These are phyloP conservation scores for Molothrus aeneus DNA, from an alignment of 2,797 vertebrate species.

Conservation along the genomic window DNA sequence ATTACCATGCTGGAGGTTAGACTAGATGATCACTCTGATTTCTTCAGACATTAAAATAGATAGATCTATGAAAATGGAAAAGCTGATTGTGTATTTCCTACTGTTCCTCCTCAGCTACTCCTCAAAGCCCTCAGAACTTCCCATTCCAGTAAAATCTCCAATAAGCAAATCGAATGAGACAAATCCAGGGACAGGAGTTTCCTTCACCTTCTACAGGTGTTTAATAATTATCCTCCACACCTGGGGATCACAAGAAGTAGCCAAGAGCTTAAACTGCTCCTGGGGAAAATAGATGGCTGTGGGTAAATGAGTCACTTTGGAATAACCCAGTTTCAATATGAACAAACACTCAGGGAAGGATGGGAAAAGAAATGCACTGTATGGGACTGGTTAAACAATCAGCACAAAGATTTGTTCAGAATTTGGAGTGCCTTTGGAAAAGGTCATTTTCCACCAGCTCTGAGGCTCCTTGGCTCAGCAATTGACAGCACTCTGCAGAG, in stretches of 20 bases:
- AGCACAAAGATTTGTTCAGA: background rate
- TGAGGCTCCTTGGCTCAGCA: constrained; percentile 4
- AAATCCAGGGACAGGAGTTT: background rate
- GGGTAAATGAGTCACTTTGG: background rate
- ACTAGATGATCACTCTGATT: constrained; percentile 1
- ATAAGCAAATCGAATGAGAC: background rate
- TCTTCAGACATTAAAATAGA: constrained; percentile 26
- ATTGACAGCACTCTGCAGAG: background rate
- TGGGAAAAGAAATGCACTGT: background rate
- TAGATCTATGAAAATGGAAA: background rate
- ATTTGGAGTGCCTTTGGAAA: constrained; percentile 29
- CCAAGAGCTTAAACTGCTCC: background rate
- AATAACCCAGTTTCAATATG: background rate
- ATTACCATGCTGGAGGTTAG: constrained; percentile 15
- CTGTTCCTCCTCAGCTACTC: background rate
- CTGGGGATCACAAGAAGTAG: background rate
- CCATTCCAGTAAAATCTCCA: background rate
- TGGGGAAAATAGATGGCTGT: background rate
- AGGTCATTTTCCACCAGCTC: constrained; percentile 50
- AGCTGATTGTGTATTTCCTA: constrained; percentile 22
- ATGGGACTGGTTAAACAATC: background rate
- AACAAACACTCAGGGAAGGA: background rate
- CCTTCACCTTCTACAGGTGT: background rate
- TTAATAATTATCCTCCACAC: background rate
- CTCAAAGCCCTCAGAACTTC: background rate